Evolutionary conservation across 30 jellyfish, hydroid and myxozoan genomes (phyloP).

Genomic region (Cassiopea andromeda): DNA sequence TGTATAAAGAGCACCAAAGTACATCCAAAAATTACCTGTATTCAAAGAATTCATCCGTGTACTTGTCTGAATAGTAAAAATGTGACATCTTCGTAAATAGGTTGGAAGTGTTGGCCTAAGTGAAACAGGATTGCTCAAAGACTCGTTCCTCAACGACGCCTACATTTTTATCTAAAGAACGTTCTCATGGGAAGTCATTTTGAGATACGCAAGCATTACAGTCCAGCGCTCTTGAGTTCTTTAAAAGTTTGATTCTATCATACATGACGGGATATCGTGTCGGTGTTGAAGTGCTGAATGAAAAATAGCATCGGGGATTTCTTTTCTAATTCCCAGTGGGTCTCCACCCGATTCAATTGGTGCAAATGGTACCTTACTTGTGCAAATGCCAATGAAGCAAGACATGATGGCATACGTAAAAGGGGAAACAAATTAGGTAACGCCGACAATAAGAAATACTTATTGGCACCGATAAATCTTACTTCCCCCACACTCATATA

Average conservation of each 20-base stretch:
- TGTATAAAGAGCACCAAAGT: background rate
- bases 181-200: background rate
- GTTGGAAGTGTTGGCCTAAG: background rate
- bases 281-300: too few species aligned
- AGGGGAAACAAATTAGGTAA: too few species aligned
- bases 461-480: too few species aligned
- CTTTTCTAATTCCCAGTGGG: too few species aligned
- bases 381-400: too few species aligned
- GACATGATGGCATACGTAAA: too few species aligned
- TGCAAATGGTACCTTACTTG: too few species aligned
- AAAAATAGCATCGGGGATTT: too few species aligned
- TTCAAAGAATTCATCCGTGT: constrained; percentile 64
- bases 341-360: too few species aligned
- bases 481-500: too few species aligned
- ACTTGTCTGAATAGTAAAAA: constrained; percentile 78
- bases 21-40: constrained; percentile 52
- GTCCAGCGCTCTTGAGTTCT: background rate
- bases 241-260: background rate
- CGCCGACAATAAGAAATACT: too few species aligned
- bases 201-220: background rate
- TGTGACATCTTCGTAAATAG: constrained; percentile 4
- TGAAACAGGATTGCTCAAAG: background rate
- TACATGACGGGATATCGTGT: too few species aligned
- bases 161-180: background rate
- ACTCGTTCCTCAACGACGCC: background rate